These are phyloP conservation scores for Acrocephalus kingi DNA, from an alignment of 2,113 vertebrate genomes.

Conservation along the genomic window DNA sequence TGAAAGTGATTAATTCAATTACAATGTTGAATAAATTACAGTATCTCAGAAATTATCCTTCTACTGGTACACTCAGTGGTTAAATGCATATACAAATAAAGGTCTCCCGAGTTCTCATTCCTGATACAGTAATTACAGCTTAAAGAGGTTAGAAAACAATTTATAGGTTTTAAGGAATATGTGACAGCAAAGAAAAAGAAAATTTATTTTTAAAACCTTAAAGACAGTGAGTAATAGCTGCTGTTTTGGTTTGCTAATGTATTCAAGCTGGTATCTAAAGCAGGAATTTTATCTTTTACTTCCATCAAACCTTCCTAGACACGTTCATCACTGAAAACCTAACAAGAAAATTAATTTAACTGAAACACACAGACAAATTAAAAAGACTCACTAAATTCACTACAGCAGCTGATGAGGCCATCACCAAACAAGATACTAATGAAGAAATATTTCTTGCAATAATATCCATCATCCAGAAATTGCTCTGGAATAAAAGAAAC, in stretches of 20 bases:
- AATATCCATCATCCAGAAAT: not conserved
- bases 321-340: not conserved
- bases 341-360: constrained; percentile 12
- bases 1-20: not conserved
- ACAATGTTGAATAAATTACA: not conserved
- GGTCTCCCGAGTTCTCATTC: not conserved
- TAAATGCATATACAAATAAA: not conserved
- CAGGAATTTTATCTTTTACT: not conserved
- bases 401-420: not conserved
- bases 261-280: not conserved
- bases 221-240: not conserved
- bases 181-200: not conserved
- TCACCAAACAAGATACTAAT: not conserved
- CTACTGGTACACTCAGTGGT: not conserved
- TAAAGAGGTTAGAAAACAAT: not conserved
- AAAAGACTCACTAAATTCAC: not conserved
- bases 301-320: not conserved
- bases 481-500: not conserved
- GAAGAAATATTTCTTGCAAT: constrained; percentile 7
- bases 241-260: not conserved
- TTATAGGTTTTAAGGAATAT: not conserved
- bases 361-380: not conserved
- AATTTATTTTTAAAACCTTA: not conserved
- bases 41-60: not conserved
- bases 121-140: not conserved